Percentiles rank a stretch among this genome's conserved stretches.
These are phyloP conservation scores for Lycophotia porphyrea DNA, from an alignment of 2,888 invertebrate species.

Conservation along the genomic window DNA sequence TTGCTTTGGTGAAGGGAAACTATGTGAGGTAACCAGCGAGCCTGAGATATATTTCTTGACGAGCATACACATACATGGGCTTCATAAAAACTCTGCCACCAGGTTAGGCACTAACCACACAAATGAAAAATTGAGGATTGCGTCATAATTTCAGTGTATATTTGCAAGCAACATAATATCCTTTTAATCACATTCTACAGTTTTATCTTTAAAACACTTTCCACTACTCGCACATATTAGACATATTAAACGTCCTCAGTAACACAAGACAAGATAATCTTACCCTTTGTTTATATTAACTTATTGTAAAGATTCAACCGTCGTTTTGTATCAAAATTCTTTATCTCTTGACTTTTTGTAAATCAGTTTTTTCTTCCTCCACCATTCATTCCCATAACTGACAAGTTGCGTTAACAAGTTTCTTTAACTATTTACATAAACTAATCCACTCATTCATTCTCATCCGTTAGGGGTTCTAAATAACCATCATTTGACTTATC, in stretches of 20 bases:
- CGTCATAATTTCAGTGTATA: not conserved
- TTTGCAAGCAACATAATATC: not conserved
- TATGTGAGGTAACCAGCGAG: too few relatives aligned
- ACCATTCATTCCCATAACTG: slow-evolving; percentile 31
- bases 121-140: too few relatives aligned
- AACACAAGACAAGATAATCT: not conserved
- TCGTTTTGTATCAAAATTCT: not conserved
- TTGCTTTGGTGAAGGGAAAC: too few relatives aligned
- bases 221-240: not conserved
- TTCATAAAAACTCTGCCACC: too few relatives aligned
- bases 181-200: not conserved
- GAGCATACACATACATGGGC: too few relatives aligned
- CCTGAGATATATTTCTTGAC: too few relatives aligned
- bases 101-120: too few relatives aligned
- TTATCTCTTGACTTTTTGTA: not conserved
- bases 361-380: not conserved
- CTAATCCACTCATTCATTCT: slow-evolving; percentile 63
- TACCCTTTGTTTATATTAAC: not conserved
- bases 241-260: not conserved
- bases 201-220: not conserved
- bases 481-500: slow-evolving; percentile 50
- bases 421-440: slow-evolving; percentile 44
- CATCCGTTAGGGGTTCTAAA: slow-evolving; percentile 61
- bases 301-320: slow-evolving; percentile 1
- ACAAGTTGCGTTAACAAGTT: slow-evolving; percentile 48